Percentiles rank a stretch among this genome's conserved stretches.
These are phyloP conservation scores for Indicator indicator DNA, from an alignment of 2,113 vertebrate genomes.

Conservation along the genomic window DNA sequence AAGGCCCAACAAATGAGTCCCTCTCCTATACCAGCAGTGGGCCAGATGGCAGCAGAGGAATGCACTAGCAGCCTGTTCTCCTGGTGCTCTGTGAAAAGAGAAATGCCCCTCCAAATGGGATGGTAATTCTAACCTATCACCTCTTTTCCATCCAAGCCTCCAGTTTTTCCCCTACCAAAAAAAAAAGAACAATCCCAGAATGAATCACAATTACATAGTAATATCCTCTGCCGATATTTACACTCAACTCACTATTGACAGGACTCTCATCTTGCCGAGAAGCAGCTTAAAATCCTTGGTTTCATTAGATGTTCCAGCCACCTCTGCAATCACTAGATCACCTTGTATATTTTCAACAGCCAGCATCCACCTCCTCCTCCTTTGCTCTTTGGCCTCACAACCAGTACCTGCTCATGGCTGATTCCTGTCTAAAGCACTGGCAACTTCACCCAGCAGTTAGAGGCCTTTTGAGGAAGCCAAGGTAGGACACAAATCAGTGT, in stretches of 20 bases:
- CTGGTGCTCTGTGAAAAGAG: not conserved
- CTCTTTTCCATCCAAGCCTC: not conserved
- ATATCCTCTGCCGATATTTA: not conserved
- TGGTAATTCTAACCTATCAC: not conserved
- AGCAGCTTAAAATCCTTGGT: not conserved
- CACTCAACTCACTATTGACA: not conserved
- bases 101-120: not conserved
- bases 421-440: not conserved
- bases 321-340: not conserved
- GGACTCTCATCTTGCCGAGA: not conserved
- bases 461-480: not conserved
- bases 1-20: not conserved
- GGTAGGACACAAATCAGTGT: not conserved
- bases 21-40: fast-evolving
- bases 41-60: not conserved
- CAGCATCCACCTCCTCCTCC: not conserved
- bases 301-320: not conserved
- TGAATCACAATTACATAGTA: not conserved
- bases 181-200: not conserved
- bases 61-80: not conserved
- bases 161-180: not conserved
- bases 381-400: not conserved
- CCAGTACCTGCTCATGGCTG: not conserved
- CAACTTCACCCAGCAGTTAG: not conserved
- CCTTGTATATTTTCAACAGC: not conserved